Evolutionary conservation across 1,140 invertebrate genomes (phyloP).

Genomic region (Paramacrobiotus metropolitanus): DNA sequence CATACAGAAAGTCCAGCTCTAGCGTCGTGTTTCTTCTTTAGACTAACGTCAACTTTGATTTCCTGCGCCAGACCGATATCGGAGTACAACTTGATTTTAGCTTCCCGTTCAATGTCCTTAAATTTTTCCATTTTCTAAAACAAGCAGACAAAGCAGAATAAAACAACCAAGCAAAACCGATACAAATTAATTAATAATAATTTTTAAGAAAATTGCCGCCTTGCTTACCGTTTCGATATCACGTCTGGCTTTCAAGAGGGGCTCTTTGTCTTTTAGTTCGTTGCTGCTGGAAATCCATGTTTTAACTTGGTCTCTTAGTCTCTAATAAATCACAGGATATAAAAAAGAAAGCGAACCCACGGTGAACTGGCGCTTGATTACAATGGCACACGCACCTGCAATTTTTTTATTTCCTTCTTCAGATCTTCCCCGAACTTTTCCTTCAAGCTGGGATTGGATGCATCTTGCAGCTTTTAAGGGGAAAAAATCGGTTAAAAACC

Average conservation of each 20-base stretch:
- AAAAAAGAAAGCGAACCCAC: too few species aligned
- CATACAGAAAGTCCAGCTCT: constrained; percentile 75
- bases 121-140: constrained; percentile 97
- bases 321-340: too few species aligned
- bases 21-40: constrained; percentile 87
- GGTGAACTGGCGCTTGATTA: background rate
- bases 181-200: too few species aligned
- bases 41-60: constrained; percentile 89
- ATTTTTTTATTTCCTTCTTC: constrained; percentile 99
- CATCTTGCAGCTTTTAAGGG: constrained; percentile 60
- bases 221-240: constrained; percentile 85
- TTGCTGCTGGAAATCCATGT: constrained; percentile 87
- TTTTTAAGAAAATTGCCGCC: too few species aligned
- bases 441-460: constrained; percentile 96
- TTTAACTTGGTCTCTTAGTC: constrained; percentile 98
- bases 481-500: constrained; percentile 12
- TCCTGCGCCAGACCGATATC: constrained; percentile 95
- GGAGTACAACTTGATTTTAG: constrained; percentile 98
- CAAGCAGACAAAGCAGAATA: too few species aligned
- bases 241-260: constrained; percentile 79
- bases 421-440: constrained; percentile 99
- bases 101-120: constrained; percentile 95
- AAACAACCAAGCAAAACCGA: too few species aligned
- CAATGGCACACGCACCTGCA: constrained; percentile 27
- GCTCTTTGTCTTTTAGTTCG: constrained; percentile 97